These are phyloP conservation scores for Bos javanicus DNA, from an alignment of 2,113 vertebrate species.

Conservation along the genomic window DNA sequence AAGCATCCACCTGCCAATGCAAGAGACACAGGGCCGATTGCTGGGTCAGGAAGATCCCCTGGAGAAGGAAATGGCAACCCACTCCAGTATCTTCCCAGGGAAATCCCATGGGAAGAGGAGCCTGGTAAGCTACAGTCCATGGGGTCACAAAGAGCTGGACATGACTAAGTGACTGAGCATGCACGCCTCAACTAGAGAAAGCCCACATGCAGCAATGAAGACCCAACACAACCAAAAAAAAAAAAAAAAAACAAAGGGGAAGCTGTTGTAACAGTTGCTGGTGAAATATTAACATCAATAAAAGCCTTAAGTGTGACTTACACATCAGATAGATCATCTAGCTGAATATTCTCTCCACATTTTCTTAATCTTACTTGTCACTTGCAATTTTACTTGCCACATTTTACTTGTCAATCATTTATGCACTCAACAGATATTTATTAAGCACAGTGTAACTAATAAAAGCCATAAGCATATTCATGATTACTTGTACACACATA, in stretches of 20 bases:
- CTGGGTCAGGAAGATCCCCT: not conserved
- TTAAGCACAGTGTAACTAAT: not conserved
- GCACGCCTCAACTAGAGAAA: not conserved
- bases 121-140: not conserved
- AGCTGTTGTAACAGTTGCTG: not conserved
- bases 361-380: not conserved
- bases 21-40: not conserved
- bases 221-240: not conserved
- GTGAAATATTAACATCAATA: not conserved
- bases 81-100: not conserved
- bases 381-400: not conserved
- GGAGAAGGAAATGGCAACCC: not conserved
- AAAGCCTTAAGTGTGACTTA: not conserved
- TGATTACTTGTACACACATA: not conserved
- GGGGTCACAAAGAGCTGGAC: not conserved
- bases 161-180: not conserved
- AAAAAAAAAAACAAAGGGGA: no score
- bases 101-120: not conserved
- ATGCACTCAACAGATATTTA: not conserved
- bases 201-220: fast-evolving
- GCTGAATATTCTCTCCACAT: not conserved
- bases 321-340: no score
- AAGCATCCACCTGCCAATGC: not conserved
- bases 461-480: not conserved
- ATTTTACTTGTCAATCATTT: not conserved